Percentiles rank a stretch among this genome's conserved stretches.
Evolutionary conservation across 2,797 vertebrate genomes (phyloP).

Genomic region (Tenualosa ilisha): DNA sequence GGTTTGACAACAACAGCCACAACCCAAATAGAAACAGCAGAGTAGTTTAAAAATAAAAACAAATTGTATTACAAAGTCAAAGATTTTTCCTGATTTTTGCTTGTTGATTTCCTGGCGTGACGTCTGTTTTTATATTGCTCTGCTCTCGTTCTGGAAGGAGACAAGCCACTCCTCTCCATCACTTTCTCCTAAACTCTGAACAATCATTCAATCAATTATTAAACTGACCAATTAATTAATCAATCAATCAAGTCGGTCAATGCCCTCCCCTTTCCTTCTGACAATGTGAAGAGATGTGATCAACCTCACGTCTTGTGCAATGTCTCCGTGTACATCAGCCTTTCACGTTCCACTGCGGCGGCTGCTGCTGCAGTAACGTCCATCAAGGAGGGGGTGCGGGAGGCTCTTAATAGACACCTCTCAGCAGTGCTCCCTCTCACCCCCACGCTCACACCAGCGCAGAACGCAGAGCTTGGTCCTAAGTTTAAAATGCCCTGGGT

Average conservation of each 20-base stretch:
- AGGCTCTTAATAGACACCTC: background rate
- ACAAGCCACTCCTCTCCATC: constrained; percentile 3
- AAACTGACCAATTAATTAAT: background rate
- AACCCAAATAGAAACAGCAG: constrained; percentile 78
- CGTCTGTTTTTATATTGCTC: constrained; percentile 77
- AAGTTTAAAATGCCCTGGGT: constrained; percentile 47
- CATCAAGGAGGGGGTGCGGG: background rate
- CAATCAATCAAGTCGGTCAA: constrained; percentile 12
- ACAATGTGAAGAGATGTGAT: background rate
- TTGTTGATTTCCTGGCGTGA: constrained; percentile 71
- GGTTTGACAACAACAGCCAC: constrained; percentile 53
- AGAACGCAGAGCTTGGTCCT: constrained; percentile 45
- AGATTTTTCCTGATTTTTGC: constrained; percentile 77
- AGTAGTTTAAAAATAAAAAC: constrained; percentile 71
- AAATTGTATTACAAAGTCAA: constrained; percentile 77
- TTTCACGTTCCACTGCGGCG: background rate
- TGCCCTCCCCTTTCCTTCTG: background rate
- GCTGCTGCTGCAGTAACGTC: background rate
- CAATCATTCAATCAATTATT: constrained; percentile 15
- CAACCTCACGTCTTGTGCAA: constrained; percentile 3
- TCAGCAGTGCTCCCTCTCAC: background rate
- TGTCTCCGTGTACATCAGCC: background rate
- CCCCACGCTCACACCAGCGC: background rate
- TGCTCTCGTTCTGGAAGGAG: constrained; percentile 67
- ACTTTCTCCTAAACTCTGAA: background rate